Evolutionary conservation across 2,888 invertebrate genomes (phyloP).

Genomic region (Polydrusus cervinus): DNA sequence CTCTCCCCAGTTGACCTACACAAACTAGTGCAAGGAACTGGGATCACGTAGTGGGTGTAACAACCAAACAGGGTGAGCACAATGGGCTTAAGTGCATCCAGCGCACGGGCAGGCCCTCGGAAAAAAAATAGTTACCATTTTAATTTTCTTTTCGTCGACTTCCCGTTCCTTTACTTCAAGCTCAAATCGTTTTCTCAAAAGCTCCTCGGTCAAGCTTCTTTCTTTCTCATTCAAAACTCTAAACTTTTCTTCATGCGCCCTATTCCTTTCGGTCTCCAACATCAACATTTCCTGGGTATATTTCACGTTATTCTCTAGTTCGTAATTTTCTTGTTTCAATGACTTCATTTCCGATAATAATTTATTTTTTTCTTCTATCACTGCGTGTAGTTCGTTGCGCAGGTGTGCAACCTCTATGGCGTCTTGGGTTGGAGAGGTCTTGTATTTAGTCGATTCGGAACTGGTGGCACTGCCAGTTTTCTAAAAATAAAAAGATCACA

Average conservation of each 20-base stretch:
- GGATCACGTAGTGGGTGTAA: too few species aligned
- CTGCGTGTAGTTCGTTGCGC: constrained; percentile 57
- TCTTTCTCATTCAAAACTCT: constrained; percentile 58
- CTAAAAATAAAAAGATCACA: constrained; percentile 39
- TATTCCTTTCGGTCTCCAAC: constrained; percentile 59
- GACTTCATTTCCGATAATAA: constrained; percentile 59
- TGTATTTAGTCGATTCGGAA: constrained; percentile 66
- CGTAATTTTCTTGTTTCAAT: constrained; percentile 59
- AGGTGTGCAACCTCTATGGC: constrained; percentile 59
- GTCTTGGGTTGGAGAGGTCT: constrained; percentile 62
- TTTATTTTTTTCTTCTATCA: constrained; percentile 59
- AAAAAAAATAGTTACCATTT: constrained; percentile 61
- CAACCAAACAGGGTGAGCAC: too few species aligned
- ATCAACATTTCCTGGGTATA: constrained; percentile 63
- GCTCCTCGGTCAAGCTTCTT: constrained; percentile 58
- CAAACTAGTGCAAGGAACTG: too few species aligned
- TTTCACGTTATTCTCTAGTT: constrained; percentile 62
- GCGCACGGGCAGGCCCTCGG: too few species aligned
- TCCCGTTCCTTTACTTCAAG: constrained; percentile 62
- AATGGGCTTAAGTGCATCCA: too few species aligned
- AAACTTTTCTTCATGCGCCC: constrained; percentile 61
- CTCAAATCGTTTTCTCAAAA: constrained; percentile 59
- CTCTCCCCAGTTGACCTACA: too few species aligned
- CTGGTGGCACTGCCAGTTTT: constrained; percentile 44
- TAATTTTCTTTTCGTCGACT: constrained; percentile 62